Evolutionary conservation across 2,797 vertebrate species (phyloP).

Genomic region (Oreortyx pictus): DNA sequence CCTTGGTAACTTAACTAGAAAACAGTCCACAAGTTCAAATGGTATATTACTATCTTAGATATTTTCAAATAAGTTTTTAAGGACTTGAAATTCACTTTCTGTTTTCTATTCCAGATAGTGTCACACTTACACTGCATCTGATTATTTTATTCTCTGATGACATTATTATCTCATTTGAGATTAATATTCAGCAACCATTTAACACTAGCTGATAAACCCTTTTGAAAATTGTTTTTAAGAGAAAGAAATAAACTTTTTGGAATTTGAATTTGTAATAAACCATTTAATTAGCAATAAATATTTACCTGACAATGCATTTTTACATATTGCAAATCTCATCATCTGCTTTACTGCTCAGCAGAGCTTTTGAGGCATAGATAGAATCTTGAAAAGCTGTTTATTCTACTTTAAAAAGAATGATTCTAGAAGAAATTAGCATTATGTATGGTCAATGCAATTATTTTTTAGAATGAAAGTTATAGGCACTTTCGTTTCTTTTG

Average conservation of each 20-base stretch:
- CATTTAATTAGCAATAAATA: slow-evolving; percentile 66
- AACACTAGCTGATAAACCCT: slow-evolving; percentile 52
- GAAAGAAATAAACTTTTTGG: slow-evolving; percentile 20
- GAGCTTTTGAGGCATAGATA: neutral
- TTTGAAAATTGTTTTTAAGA: slow-evolving; percentile 44
- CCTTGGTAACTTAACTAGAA: neutral
- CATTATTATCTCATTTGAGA: slow-evolving; percentile 53
- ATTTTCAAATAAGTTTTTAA: slow-evolving; percentile 20
- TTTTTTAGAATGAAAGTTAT: neutral
- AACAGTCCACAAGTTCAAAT: neutral
- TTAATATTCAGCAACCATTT: slow-evolving; percentile 65
- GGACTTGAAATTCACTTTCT: neutral
- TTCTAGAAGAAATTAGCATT: neutral
- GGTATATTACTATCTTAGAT: neutral
- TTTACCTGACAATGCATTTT: slow-evolving; percentile 38
- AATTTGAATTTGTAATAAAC: slow-evolving; percentile 53
- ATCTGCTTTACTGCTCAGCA: neutral
- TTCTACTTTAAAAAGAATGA: neutral
- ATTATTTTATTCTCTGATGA: slow-evolving; percentile 62
- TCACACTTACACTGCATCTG: neutral
- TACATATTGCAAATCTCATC: neutral
- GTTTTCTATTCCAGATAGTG: slow-evolving; percentile 27
- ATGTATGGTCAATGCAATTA: neutral
- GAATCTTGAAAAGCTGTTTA: neutral
- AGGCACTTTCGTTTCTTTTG: neutral